These are phyloP conservation scores for Leucoraja erinaceus DNA, from an alignment of 2,113 vertebrate species.

Conservation along the genomic window DNA sequence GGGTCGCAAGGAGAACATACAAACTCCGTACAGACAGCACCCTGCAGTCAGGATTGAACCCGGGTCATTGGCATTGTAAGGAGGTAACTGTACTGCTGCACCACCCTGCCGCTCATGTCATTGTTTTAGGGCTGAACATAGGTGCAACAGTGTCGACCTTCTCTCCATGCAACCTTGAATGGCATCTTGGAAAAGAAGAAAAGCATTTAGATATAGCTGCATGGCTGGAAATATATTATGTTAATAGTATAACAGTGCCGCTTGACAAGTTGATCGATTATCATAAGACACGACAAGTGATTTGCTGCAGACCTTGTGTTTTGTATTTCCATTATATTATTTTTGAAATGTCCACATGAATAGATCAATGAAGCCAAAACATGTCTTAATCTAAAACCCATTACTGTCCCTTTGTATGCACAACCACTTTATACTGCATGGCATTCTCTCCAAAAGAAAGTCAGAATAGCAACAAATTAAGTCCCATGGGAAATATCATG, in stretches of 20 bases:
- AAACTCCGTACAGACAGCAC: too few relatives aligned
- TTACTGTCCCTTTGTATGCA: not conserved
- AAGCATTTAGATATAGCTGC: not conserved
- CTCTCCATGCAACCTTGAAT: not conserved
- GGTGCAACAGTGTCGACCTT: not conserved
- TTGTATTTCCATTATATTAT: not conserved
- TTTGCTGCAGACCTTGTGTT: not conserved
- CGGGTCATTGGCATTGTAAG: too few relatives aligned
- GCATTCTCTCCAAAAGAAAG: not conserved
- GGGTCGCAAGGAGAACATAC: too few relatives aligned
- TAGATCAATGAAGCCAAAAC: not conserved
- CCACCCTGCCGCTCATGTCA: too few relatives aligned
- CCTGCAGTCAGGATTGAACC: too few relatives aligned
- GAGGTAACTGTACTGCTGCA: too few relatives aligned
- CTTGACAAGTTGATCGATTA: conserved; percentile 6
- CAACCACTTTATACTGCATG: not conserved
- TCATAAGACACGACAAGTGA: not conserved
- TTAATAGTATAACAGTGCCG: not conserved
- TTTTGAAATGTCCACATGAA: conserved; percentile 22
- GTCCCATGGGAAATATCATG: not conserved
- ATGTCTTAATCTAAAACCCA: conserved; percentile 2
- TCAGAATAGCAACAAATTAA: not conserved
- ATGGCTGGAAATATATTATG: not conserved
- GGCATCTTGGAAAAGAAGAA: not conserved
- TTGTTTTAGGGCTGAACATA: not conserved